Conservation (phyloP, 2,888 invertebrate species). For the Lypha dubia region DNA sequence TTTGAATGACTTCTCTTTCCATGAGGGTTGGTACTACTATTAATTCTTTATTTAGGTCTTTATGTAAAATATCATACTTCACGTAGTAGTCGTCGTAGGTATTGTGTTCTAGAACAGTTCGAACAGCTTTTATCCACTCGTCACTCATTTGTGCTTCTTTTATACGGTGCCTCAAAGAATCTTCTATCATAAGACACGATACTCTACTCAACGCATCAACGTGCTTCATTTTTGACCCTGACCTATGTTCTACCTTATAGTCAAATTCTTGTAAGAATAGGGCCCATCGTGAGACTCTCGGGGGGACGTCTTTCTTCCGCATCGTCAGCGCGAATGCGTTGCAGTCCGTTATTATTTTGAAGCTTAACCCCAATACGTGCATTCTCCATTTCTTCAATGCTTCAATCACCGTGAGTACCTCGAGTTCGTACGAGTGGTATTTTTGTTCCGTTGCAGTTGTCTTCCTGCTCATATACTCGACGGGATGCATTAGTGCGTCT, state of each 20-base stretch:
- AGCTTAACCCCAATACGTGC: neutral
- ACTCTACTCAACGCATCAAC: no score
- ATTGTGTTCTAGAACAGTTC: neutral
- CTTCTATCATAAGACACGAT: neutral
- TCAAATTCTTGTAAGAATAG: neutral
- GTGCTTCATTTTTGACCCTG: no score
- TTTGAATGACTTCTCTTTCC: neutral
- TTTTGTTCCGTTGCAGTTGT: neutral
- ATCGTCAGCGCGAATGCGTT: constrained; percentile 6
- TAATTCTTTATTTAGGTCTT: neutral
- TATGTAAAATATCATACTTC: neutral
- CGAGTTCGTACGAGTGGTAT: neutral
- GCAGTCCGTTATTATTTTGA: neutral
- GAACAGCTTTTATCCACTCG: neutral
- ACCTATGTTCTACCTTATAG: no score
- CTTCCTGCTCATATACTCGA: constrained; percentile 8
- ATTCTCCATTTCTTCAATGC: constrained; percentile 5
- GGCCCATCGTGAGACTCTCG: neutral
- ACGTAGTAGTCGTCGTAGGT: neutral
- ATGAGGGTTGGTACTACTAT: neutral
- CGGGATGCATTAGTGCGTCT: neutral
- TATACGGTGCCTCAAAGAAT: neutral
- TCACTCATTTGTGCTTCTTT: neutral
- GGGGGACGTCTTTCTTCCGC: neutral
- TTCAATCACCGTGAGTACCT: neutral